These are phyloP conservation scores for Syritta pipiens DNA, from an alignment of 2,888 invertebrate species.

Conservation along the genomic window DNA sequence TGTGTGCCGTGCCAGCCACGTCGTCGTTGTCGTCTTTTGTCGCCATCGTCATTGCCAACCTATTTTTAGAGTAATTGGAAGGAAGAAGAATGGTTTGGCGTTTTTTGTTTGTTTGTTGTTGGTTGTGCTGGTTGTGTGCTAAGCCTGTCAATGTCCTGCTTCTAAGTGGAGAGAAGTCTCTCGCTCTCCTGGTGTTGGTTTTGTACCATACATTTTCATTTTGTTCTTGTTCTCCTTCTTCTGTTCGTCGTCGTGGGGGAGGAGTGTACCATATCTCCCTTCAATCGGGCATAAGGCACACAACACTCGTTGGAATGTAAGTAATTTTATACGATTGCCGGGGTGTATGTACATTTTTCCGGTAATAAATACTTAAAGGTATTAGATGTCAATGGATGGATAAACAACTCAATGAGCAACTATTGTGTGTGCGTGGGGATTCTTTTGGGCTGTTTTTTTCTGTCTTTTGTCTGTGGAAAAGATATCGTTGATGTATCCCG, in stretches of 20 bases:
- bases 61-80: slow-evolving; percentile 61
- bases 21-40: slow-evolving; percentile 2
- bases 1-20: slow-evolving; percentile 26
- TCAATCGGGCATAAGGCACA: slow-evolving; percentile 1
- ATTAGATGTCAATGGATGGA: slow-evolving; percentile 60
- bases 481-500: slow-evolving; percentile 10
- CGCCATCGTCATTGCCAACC: slow-evolving; percentile 16
- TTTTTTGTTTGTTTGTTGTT: slow-evolving; percentile 31
- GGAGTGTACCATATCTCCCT: slow-evolving; percentile 21
- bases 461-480: slow-evolving; percentile 1
- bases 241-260: slow-evolving; percentile 23
- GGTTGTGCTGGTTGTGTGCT: slow-evolving; percentile 26
- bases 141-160: slow-evolving; percentile 59
- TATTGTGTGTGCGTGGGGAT: slow-evolving; percentile 35
- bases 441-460: neutral
- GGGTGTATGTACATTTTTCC: slow-evolving; percentile 38
- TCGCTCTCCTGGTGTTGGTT: neutral
- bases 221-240: neutral
- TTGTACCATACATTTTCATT: neutral
- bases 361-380: slow-evolving; percentile 59
- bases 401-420: slow-evolving; percentile 56
- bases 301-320: slow-evolving; percentile 13
- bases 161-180: slow-evolving; percentile 13
- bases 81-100: slow-evolving; percentile 57
- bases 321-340: slow-evolving; percentile 32